Evolutionary conservation across 2,113 vertebrate genomes (phyloP).

Genomic region (Boulengeromyrus knoepffleri): DNA sequence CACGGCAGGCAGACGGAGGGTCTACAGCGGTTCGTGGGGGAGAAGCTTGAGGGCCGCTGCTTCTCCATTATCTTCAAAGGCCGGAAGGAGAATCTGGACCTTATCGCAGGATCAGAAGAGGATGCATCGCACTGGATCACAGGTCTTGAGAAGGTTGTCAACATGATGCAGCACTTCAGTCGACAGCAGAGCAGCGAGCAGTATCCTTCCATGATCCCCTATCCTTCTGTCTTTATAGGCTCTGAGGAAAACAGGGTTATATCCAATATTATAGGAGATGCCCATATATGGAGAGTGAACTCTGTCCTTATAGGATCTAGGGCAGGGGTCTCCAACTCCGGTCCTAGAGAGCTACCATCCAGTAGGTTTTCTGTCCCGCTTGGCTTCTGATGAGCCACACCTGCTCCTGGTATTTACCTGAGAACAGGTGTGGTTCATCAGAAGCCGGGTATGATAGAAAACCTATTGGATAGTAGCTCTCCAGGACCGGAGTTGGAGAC

Average conservation of each 20-base stretch:
- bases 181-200: slow-evolving; percentile 77
- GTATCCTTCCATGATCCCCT: slow-evolving; percentile 73
- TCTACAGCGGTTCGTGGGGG: slow-evolving; percentile 71
- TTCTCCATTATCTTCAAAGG: slow-evolving; percentile 92
- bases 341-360: no score
- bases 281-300: not conserved
- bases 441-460: no score
- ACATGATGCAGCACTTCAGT: slow-evolving; percentile 68
- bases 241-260: not conserved
- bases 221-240: not conserved
- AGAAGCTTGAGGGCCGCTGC: slow-evolving; percentile 66
- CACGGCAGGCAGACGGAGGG: slow-evolving; percentile 82
- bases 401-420: no score
- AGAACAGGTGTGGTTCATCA: no score
- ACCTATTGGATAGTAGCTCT: no score
- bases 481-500: no score
- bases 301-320: not conserved
- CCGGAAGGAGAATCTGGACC: slow-evolving; percentile 75
- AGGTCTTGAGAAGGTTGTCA: slow-evolving; percentile 74
- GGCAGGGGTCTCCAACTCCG: no score
- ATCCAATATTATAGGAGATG: no score
- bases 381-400: no score
- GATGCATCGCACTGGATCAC: slow-evolving; percentile 73
- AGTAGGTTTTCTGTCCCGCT: no score
- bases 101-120: slow-evolving; percentile 58